phyloP scores from a whole-genome alignment of 2,113 vertebrate genomes.

The Rutilus rutilus region DNA sequence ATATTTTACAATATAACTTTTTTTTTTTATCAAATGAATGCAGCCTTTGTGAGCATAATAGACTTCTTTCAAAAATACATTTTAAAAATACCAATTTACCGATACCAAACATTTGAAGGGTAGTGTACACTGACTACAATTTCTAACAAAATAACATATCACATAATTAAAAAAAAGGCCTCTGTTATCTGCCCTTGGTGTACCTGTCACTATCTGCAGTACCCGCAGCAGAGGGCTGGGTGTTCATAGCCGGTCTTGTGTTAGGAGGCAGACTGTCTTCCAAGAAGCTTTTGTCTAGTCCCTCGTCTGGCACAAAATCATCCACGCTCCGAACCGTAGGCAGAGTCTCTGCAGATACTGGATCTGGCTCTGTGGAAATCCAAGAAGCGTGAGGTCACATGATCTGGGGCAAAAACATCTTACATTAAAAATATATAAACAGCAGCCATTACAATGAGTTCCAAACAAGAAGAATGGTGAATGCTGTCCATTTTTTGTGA shows the following conservation, averaged over 20 bases:
- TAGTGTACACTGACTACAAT: neutral
- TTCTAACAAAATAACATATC: neutral
- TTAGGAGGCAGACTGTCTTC: constrained; percentile 75
- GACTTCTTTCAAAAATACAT: neutral
- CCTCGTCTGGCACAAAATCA: constrained; percentile 91
- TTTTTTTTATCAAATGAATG: neutral
- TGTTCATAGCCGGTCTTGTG: constrained; percentile 65
- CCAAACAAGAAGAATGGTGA: neutral
- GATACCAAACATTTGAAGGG: neutral
- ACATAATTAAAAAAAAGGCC: neutral
- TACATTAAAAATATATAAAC: constrained; percentile 25
- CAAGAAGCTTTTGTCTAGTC: constrained; percentile 90
- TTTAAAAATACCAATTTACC: neutral
- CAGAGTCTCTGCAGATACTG: constrained; percentile 61
- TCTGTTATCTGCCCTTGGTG: neutral
- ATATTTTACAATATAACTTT: neutral
- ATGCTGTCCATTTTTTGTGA: too few relatives aligned
- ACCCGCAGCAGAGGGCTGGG: neutral
- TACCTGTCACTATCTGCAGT: constrained; percentile 88
- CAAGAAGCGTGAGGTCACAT: constrained; percentile 40
- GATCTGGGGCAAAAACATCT: constrained; percentile 13
- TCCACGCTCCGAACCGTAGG: constrained; percentile 83
- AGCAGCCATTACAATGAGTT: neutral
- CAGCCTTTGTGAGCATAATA: neutral
- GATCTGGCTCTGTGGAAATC: constrained; percentile 68